Base-by-base conservation (phyloP, 2,797 vertebrate genomes). In the Gastrophryne carolinensis region DNA sequence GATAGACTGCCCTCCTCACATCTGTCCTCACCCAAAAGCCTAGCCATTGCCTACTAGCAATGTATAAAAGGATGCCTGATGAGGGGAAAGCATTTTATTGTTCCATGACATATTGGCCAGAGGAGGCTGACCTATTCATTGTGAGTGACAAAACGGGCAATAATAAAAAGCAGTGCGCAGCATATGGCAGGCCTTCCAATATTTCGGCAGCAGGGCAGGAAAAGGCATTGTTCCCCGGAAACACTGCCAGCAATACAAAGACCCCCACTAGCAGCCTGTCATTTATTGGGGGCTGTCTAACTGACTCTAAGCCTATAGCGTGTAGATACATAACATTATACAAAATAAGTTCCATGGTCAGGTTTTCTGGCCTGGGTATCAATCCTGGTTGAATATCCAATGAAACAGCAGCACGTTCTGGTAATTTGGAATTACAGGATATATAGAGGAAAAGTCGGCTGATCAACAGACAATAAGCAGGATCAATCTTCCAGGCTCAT, bases 131-230 rank as follows among this genome's bases (percentile, higher is more conserved):
- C 37, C 35, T n/a, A 69, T 57, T 69, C 66, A 29, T 11, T 37
- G n/a, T 49, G 32, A 12, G 15, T 2, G 27, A 56, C 19, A 27
- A 32, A 26, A 50, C 35, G 50, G 41, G 23, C 30, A 29, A 60
- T 50, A 27, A 27, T 35, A 75, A 29, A 72, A 73, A 73, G 37
- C 52, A 60, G 39, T 30, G 50, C 47, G 21, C 6, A 65, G 23
- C 72, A 75, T 75, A 67, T 75, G 72, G 39, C 29, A 21, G 35
- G 63, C 29, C 61, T 62, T 66, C n/a, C 37, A 39, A 52, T 67
- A 75, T 67, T 52, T 23, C 11, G 19, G 52, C 29, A 58, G 39
- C 29, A 21, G 6, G 7, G 19, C 11, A 34, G 54, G 37, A 29
- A 56, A 56, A 29, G 26, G 17, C 21, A 67, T 75, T 75, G 72